Base-by-base conservation (phyloP, 2,113 vertebrate genomes). In the western clawed frog (Xenopus tropicalis) region DNA sequence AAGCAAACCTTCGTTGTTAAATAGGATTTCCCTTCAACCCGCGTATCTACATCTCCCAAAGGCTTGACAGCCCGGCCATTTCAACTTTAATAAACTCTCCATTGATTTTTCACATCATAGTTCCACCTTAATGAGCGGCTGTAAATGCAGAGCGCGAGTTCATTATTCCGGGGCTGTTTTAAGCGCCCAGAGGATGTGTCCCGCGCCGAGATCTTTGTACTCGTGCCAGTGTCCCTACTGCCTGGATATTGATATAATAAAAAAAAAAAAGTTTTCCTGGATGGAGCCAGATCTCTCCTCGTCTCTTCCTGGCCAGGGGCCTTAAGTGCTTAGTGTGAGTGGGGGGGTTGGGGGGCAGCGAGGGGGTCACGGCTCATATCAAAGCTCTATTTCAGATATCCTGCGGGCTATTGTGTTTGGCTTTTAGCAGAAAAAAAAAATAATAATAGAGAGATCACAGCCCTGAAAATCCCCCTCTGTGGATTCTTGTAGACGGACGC, bases 241-340 rank as follows among this genome's bases (percentile, higher is more conserved):
- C 46, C 11, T 43, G 19, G 62, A 64, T 42, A 43, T 59, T 64
- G 62, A 43, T 21, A 6, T 65, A n/a, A n/a, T n/a, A n/a, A n/a
- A n/a, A n/a, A 21, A 66, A 48, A 66, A 17, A 13, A 20, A 19
- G n/a, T 11, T 14, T n/a, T 66, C 43, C 13, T 66, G 20, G 12
- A 43, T 14, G 62, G 42, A 65, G 62, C 37, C 29, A 44, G 11
- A 21, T 20, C 17, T 65, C 62, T 61, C 14, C 20, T 11, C 19
- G 24, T 54, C n/a, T 63, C 59, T 54, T 63, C 44, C 70, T 43
- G 24, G 22, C 59, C 21, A 20, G 37, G 22, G 58, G 46, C 51
- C 59, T 42, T 22, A 48, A 4, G 25, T 44, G 29, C 8, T 12
- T 5, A 12, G 10, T 21, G 14, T 24, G 44, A 66, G 21, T 10